Percentiles rank a stretch among this genome's conserved stretches.
These are phyloP conservation scores for Deladenus siricidicola DNA, from an alignment of 2,888 invertebrate species.

Conservation along the genomic window DNA sequence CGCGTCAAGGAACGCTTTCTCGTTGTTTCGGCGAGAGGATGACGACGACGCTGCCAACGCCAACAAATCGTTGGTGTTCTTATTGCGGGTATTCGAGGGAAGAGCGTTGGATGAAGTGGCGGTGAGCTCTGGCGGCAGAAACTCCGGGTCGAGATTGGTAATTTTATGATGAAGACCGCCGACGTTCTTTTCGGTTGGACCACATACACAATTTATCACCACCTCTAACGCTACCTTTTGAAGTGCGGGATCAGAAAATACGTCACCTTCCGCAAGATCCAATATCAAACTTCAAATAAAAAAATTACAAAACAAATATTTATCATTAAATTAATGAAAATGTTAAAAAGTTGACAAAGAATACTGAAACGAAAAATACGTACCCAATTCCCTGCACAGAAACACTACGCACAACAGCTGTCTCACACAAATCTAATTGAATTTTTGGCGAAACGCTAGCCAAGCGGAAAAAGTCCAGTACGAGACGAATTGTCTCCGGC, in stretches of 20 bases:
- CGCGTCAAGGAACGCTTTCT: constrained; percentile 11
- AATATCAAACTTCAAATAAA: constrained; percentile 62
- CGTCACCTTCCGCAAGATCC: constrained; percentile 80
- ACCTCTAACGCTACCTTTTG: constrained; percentile 81
- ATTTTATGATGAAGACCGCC: constrained; percentile 13
- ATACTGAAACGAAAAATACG: too few species aligned
- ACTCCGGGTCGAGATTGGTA: constrained; percentile 8
- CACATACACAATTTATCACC: constrained; percentile 75
- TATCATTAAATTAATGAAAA: too few species aligned
- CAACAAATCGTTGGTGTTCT: neutral
- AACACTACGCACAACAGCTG: constrained; percentile 7
- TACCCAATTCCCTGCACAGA: constrained; percentile 50
- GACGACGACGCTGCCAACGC: neutral
- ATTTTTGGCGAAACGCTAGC: constrained; percentile 79
- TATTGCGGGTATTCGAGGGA: too few species aligned
- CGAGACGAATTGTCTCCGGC: constrained; percentile 69
- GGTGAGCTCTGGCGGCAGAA: constrained; percentile 8
- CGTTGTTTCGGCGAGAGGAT: neutral
- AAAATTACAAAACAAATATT: too few species aligned
- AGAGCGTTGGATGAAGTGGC: too few species aligned
- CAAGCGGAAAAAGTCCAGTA: constrained; percentile 76
- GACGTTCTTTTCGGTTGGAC: constrained; percentile 15
- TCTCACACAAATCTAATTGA: constrained; percentile 57
- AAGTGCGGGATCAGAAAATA: constrained; percentile 79
- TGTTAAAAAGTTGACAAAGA: too few species aligned